phyloP scores from a whole-genome alignment of 2,113 vertebrate species.

The Crotalus helleri region DNA sequence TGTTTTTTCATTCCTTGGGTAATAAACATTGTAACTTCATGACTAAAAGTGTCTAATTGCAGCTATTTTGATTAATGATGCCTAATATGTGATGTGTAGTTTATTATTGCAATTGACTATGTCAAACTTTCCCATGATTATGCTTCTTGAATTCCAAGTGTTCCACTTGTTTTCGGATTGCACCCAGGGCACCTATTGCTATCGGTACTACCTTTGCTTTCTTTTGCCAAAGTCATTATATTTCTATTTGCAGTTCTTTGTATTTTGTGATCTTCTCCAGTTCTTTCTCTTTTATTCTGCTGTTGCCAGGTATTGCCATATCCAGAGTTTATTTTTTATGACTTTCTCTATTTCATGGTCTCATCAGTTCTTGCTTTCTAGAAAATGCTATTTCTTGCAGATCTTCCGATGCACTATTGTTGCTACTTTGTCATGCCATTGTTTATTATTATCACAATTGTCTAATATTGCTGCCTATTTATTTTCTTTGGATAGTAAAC shows the following conservation, averaged over 20 bases:
- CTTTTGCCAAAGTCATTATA: not conserved
- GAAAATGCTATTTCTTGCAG: not conserved
- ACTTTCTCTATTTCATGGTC: not conserved
- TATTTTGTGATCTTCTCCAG: not conserved
- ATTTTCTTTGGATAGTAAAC: not conserved
- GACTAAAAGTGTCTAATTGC: not conserved
- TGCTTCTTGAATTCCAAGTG: not conserved
- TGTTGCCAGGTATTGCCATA: not conserved
- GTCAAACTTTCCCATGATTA: not conserved
- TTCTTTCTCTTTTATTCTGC: not conserved
- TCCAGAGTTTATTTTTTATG: not conserved
- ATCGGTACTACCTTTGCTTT: not conserved
- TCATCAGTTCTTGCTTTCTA: not conserved
- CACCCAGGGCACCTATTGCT: not conserved
- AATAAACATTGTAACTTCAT: not conserved
- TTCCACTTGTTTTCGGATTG: not conserved
- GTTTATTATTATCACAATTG: not conserved
- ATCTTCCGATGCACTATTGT: too few relatives aligned
- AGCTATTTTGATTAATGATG: not conserved
- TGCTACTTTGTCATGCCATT: not conserved
- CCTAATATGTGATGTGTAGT: not conserved
- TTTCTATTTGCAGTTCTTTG: not conserved
- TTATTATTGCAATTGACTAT: not conserved
- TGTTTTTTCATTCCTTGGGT: not conserved
- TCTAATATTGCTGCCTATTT: not conserved